Conservation (phyloP, 2,797 vertebrate genomes). For the Argentina silus region DNA sequence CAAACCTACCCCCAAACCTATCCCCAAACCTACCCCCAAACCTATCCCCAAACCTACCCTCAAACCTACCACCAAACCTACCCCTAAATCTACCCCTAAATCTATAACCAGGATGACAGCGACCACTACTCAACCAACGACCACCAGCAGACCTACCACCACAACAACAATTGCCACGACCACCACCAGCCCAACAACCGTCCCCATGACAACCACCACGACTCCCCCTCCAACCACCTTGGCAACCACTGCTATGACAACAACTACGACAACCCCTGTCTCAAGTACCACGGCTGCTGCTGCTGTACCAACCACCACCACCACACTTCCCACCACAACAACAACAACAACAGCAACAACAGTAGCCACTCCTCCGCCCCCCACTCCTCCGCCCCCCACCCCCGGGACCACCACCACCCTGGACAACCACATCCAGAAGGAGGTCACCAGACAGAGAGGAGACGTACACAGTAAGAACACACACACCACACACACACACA, state of each 20-base stretch:
- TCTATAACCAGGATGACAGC: neutral
- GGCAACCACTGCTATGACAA: neutral
- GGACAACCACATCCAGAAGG: slow-evolving; percentile 84
- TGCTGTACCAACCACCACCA: neutral
- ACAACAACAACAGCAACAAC: neutral
- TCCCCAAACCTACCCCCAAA: neutral
- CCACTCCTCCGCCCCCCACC: neutral
- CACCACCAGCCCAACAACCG: slow-evolving; percentile 1
- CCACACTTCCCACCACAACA: neutral
- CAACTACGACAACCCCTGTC: neutral
- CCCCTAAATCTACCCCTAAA: neutral
- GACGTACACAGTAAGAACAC: slow-evolving; percentile 90
- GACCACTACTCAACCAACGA: neutral
- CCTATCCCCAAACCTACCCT: slow-evolving; percentile 11
- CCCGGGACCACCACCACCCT: slow-evolving; percentile 58
- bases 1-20: neutral
- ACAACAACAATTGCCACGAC: slow-evolving; percentile 16
- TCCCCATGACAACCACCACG: slow-evolving; percentile 10
- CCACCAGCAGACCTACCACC: slow-evolving; percentile 9
- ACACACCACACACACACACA: neutral
- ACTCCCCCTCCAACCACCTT: neutral
- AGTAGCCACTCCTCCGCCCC: neutral
- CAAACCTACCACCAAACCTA: neutral
- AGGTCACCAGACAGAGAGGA: slow-evolving; percentile 85
- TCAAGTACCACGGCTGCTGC: neutral